A percentile compares a stretch with the other conserved stretches of the same genome.
Evolutionary conservation across 1,140 invertebrate species (phyloP).

Genomic region (Drosophila quadrilineata): DNA sequence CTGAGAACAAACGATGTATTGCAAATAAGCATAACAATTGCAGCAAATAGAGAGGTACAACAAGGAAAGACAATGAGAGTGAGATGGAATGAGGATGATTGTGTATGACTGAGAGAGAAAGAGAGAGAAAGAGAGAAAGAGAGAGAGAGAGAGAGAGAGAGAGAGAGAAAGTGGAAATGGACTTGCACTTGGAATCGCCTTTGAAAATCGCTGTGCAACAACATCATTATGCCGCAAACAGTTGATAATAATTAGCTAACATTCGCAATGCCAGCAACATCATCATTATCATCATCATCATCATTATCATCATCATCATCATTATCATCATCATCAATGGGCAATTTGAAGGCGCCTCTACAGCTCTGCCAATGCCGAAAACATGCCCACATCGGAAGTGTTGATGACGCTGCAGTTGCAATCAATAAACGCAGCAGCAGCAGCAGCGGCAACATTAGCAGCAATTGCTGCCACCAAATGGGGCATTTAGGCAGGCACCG

Average conservation of each 20-base stretch:
- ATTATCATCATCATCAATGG: neutral
- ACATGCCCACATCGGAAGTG: conserved; percentile 44
- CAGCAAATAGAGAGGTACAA: no score
- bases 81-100: no score
- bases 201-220: neutral
- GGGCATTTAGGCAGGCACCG: conserved; percentile 9
- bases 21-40: conserved; percentile 49
- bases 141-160: no score
- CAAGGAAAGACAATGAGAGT: no score
- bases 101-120: no score
- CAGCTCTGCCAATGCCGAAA: conserved; percentile 16
- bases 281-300: neutral
- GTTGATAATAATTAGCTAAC: neutral
- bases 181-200: conserved; percentile 9
- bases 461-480: conserved; percentile 28
- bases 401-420: conserved; percentile 31
- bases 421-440: conserved; percentile 31
- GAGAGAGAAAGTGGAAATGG: no score
- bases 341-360: conserved; percentile 15
- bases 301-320: neutral
- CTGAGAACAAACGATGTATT: conserved; percentile 1
- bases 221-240: neutral
- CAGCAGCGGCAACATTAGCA: conserved; percentile 13
- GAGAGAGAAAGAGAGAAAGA: no score
- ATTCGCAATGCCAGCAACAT: no score